Base-by-base conservation (phyloP, 2,888 invertebrate genomes). In the Dryadula phaetusa region DNA sequence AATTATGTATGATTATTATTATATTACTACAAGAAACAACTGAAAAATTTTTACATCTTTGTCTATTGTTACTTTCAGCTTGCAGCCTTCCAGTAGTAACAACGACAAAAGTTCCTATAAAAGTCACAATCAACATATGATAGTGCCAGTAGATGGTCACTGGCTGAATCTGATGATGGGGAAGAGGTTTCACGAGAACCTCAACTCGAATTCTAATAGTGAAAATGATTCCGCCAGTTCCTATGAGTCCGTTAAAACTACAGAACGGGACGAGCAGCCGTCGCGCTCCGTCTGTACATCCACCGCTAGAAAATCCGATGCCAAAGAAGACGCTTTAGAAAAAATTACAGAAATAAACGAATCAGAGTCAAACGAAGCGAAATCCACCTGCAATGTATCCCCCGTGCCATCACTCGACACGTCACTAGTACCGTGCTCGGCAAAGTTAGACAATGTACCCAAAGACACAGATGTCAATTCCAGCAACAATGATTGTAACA, bases 111-210 rank as follows among this genome's bases (percentile, higher is more conserved):
- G 90, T 90, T 91, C 92, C 89, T 92, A 89, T 85, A 89, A 83
- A 81, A 83, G 79, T 76, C 79, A 85, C 71, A 83, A 80, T 76
- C 88, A 90, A 74, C 81, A 84, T 68, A 93, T 93, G 93, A 93
- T 94, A 67, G 93, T 94, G 34, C 93, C 93, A 2, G 88, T 93
- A 3, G 94, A 94, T 77, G 87, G 91, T 22, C 93, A 93, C 79
- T 94, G 94, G 94, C 81, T 93, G 67, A 94, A 93, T 74, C 81
- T 94, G 44, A 94, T 95, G 94, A 94, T 93, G 93, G 95, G 95
- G 60, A 93, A 93, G 72, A 88, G 94, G 53, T 95, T 95, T 83
- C 92, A 93, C 70, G 90, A 92, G 77, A 92, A 90, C 76, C 84
- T 91, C 61, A 90, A 87, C 72, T 92, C 88, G 2, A 92, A 92